Percentiles rank a stretch among this genome's conserved stretches.
These are phyloP conservation scores for Sander vitreus DNA, from an alignment of 2,113 vertebrate species.

Conservation along the genomic window DNA sequence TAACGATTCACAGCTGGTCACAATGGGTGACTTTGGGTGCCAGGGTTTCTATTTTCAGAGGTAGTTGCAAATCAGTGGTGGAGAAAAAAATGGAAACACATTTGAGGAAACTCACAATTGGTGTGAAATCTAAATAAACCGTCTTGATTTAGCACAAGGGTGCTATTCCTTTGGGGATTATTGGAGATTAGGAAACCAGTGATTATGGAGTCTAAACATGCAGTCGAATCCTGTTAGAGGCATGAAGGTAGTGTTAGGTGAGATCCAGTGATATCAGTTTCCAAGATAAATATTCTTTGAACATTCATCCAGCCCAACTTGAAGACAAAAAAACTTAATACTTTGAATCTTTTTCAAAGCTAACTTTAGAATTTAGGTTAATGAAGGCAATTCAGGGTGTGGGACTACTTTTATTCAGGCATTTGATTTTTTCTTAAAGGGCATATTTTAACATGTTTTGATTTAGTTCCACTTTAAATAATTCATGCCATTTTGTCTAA, in stretches of 20 bases:
- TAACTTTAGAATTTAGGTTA: constrained; percentile 60
- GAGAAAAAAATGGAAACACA: constrained; percentile 15
- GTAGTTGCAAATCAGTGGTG: background rate
- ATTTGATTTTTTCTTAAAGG: background rate
- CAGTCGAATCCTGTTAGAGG: constrained; percentile 69
- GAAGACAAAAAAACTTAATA: constrained; percentile 13
- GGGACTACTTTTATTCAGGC: constrained; percentile 15
- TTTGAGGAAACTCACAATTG: constrained; percentile 49
- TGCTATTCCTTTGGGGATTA: constrained; percentile 65
- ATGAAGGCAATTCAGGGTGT: constrained; percentile 32
- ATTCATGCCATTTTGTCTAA: constrained; percentile 8
- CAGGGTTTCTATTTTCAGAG: constrained; percentile 39
- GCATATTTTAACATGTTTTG: background rate
- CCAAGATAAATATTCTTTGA: constrained; percentile 63
- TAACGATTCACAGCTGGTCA: constrained; percentile 18
- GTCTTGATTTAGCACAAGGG: constrained; percentile 55
- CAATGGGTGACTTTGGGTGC: background rate
- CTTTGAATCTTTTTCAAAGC: constrained; percentile 49
- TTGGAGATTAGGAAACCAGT: constrained; percentile 67
- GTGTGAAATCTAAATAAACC: constrained; percentile 65
- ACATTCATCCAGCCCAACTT: constrained; percentile 38
- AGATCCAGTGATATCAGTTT: constrained; percentile 65
- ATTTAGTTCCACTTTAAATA: constrained; percentile 24
- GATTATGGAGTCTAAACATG: constrained; percentile 59
- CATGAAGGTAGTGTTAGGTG: constrained; percentile 63